Evolutionary conservation across 53 echinoderm and acorn worm genomes (phyloP).

Genomic region (Echinarachnius parma): DNA sequence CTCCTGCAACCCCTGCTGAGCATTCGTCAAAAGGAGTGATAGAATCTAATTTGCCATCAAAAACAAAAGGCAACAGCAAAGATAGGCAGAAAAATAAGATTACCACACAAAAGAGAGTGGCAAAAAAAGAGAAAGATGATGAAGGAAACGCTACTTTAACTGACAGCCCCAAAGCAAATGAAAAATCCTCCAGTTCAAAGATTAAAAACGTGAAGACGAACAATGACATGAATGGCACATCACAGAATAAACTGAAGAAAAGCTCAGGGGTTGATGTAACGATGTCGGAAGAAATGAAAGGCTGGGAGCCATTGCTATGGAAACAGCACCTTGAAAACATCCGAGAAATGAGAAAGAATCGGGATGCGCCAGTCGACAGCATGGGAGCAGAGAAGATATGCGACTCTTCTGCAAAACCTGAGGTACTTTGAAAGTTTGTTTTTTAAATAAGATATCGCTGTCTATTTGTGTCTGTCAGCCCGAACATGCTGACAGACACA

Average conservation of each 20-base stretch:
- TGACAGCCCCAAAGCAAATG: neutral
- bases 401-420: conserved; percentile 72
- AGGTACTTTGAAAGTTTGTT: no score
- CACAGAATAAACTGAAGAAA: neutral
- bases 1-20: no score
- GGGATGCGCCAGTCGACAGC: conserved; percentile 92
- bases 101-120: neutral
- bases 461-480: neutral
- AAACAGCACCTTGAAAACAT: conserved; percentile 64
- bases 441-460: neutral
- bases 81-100: neutral
- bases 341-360: conserved; percentile 80
- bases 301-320: conserved; percentile 81
- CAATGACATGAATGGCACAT: no score
- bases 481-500: no score
- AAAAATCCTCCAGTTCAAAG: no score
- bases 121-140: no score
- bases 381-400: conserved; percentile 93
- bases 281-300: neutral
- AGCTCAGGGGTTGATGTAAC: neutral
- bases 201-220: no score
- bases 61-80: neutral
- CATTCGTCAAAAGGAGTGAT: no score
- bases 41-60: no score
- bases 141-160: no score